phyloP scores from a whole-genome alignment of 2,797 vertebrate genomes.

The Cyprinella venusta region DNA sequence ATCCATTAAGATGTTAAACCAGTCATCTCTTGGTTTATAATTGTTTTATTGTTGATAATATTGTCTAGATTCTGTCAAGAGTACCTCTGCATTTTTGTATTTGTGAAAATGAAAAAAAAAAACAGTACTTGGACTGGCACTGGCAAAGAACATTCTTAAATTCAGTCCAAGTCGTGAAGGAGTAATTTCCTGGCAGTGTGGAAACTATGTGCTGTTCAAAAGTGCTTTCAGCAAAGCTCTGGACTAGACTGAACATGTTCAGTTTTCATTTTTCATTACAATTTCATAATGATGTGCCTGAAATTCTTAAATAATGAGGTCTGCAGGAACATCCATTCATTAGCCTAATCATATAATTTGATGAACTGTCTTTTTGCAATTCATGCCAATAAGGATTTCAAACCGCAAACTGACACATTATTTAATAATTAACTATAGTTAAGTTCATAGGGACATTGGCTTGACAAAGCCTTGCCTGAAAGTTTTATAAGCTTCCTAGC shows the following conservation, averaged over 20 bases:
- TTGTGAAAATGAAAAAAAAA: no score
- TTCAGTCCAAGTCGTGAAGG: constrained; percentile 46
- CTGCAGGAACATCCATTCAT: neutral
- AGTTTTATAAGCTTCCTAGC: no score
- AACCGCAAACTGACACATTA: neutral
- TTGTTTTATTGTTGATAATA: neutral
- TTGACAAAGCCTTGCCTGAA: no score
- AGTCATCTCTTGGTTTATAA: neutral
- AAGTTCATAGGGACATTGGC: no score
- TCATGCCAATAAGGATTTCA: neutral
- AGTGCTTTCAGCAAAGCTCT: constrained; percentile 31
- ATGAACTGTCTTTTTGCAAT: neutral
- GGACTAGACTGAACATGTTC: constrained; percentile 7
- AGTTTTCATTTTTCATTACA: neutral
- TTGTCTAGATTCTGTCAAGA: neutral
- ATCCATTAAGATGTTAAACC: neutral
- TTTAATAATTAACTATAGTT: no score
- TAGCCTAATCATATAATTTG: neutral
- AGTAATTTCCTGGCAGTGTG: constrained; percentile 54
- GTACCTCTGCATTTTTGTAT: neutral
- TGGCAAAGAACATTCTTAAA: constrained; percentile 25
- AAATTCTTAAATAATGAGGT: neutral
- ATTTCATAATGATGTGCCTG: neutral
- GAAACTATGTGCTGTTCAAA: constrained; percentile 42
- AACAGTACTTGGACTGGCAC: constrained; percentile 12